Conservation (phyloP, 2,888 invertebrate species). For the Tenthredo mesomela region DNA sequence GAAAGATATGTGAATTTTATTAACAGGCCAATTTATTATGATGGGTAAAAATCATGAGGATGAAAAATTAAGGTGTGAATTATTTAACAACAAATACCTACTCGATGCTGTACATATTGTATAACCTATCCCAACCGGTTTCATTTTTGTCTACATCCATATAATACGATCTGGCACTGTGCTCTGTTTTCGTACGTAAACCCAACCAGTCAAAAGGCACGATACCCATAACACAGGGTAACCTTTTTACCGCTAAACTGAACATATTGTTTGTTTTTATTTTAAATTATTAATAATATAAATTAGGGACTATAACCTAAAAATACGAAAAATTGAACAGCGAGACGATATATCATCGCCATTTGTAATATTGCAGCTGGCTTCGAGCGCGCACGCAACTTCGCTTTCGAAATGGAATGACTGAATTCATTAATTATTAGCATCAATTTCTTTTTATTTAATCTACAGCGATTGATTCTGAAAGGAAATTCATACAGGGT, state of each 20-base stretch:
- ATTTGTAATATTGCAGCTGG: background rate
- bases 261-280: slow-evolving; percentile 28
- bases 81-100: slow-evolving; percentile 69
- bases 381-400: background rate
- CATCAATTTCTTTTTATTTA: background rate
- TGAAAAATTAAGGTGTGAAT: background rate
- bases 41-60: background rate
- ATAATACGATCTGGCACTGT: slow-evolving; percentile 11
- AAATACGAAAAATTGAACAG: background rate
- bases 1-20: background rate
- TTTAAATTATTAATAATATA: background rate
- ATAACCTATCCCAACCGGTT: slow-evolving; percentile 80
- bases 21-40: too few species aligned
- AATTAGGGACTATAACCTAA: slow-evolving; percentile 16
- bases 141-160: slow-evolving; percentile 57
- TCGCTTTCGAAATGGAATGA: background rate
- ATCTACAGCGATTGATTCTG: background rate
- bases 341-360: background rate
- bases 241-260: background rate
- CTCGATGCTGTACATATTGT: slow-evolving; percentile 78
- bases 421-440: background rate
- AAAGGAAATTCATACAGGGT: background rate
- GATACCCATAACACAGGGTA: slow-evolving; percentile 7
- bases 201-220: background rate
- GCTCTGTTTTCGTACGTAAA: background rate